These are phyloP conservation scores for Hemistola chrysoprasaria DNA, from an alignment of 2,888 invertebrate species.

Conservation along the genomic window DNA sequence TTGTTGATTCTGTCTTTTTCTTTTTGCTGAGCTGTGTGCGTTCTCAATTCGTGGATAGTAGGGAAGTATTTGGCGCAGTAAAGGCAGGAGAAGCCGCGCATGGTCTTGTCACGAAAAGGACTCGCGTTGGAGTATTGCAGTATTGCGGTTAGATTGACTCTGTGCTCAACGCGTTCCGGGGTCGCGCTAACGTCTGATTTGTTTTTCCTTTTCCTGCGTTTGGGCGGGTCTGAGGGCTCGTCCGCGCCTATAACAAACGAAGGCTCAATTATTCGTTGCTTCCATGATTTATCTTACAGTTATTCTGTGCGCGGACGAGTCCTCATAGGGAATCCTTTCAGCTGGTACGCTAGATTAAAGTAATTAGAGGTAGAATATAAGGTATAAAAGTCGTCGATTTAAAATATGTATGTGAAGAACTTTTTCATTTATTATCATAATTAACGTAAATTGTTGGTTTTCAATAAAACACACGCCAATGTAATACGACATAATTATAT, in stretches of 20 bases:
- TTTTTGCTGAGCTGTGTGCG: slow-evolving; percentile 58
- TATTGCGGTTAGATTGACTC: slow-evolving; percentile 71
- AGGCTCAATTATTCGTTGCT: slow-evolving; percentile 64
- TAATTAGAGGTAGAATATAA: too few species aligned
- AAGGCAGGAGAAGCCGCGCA: slow-evolving; percentile 71
- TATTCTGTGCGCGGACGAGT: slow-evolving; percentile 25
- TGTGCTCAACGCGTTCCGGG: slow-evolving; percentile 74
- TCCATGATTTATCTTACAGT: slow-evolving; percentile 44
- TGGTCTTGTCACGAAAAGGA: slow-evolving; percentile 73
- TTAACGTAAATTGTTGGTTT: too few species aligned
- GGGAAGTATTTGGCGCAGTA: slow-evolving; percentile 69
- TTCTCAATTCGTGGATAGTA: slow-evolving; percentile 57
- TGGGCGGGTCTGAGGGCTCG: slow-evolving; percentile 48
- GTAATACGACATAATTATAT: too few species aligned
- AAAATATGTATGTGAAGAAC: too few species aligned
- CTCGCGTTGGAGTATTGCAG: slow-evolving; percentile 76
- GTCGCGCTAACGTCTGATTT: slow-evolving; percentile 69
- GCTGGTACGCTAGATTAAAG: too few species aligned
- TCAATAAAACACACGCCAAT: too few species aligned
- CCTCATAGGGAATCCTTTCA: too few species aligned
- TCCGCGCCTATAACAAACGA: slow-evolving; percentile 78
- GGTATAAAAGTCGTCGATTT: too few species aligned
- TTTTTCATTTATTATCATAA: too few species aligned
- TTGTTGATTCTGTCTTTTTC: slow-evolving; percentile 72
- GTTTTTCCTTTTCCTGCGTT: slow-evolving; percentile 69